Base-by-base conservation (phyloP, 2,888 invertebrate species). In the Adelognathus sp. region DNA sequence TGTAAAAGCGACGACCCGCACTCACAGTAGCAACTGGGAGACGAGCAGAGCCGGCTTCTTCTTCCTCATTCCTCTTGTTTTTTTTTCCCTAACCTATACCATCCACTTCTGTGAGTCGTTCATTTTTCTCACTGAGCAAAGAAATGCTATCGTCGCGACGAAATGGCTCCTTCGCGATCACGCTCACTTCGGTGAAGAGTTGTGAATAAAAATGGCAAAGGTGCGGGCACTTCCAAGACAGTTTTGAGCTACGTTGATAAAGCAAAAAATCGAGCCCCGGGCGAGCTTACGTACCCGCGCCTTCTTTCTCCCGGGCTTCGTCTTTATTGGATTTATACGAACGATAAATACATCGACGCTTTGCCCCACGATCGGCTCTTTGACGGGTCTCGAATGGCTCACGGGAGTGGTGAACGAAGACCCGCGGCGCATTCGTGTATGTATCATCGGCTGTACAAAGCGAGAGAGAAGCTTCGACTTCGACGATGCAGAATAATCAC, bases 91-190 rank as follows among this genome's bases (percentile, higher is more conserved):
- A 21, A 36, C 36, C n/a, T 11, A 4, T 29, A 27, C 69, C 27
- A 36, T 14, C n/a, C 24, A 33, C 50, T 56, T 46, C 58, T 66
- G 14, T n/a, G n/a, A n/a, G n/a, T 21, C 41, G 58, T 50, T 54
- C 54, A 69, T 36, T 60, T 39, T 46, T 33, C 60, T 29, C 27
- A 29, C 4, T 54, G 36, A 33, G 29, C 63, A 76, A 39, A 64
- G 39, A 56, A n/a, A 46, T 46, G 50, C 21, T 63, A 58, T 76
- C 63, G 76, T 14, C 21, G 56, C 56, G 56, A 39, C 70, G 76
- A 71, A 76, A 71, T 70, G 71, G 76, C 58, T 58, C 71, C 21
- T 76, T 46, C 21, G 50, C 73, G 77, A 73, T 73, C 73, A 67
- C 44, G 50, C 67, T 63, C 61, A 44, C 69, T 69, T 73, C n/a